A percentile compares a stretch with the other conserved stretches of the same genome.
These are phyloP conservation scores for Penaeus indicus DNA, from an alignment of 1,140 invertebrate genomes.

Conservation along the genomic window DNA sequence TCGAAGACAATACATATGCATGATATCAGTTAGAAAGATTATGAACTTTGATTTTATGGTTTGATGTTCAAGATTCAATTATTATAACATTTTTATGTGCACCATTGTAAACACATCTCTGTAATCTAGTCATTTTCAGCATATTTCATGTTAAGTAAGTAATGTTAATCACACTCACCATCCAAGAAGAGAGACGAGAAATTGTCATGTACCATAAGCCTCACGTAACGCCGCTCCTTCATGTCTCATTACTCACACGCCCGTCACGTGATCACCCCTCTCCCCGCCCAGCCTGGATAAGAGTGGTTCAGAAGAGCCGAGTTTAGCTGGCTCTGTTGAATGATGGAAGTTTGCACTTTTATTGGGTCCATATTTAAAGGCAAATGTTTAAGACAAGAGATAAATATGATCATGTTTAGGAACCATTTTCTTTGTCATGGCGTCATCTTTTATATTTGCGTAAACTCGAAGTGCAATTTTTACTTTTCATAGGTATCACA, in stretches of 20 bases:
- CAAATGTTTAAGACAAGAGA: background rate
- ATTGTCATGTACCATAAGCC: slow-evolving; percentile 31
- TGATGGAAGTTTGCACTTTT: slow-evolving; percentile 43
- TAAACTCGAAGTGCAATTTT: too few species aligned
- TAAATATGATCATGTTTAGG: too few species aligned
- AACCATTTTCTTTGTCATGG: too few species aligned
- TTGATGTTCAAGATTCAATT: slow-evolving; percentile 56
- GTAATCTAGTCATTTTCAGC: slow-evolving; percentile 31
- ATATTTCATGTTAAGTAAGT: slow-evolving; percentile 36
- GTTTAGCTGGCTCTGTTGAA: slow-evolving; percentile 29
- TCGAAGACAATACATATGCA: slow-evolving; percentile 44
- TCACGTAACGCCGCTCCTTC: slow-evolving; percentile 16
- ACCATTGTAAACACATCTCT: slow-evolving; percentile 41
- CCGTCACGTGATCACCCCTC: background rate
- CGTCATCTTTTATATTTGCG: too few species aligned
- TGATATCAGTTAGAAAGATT: slow-evolving; percentile 34
- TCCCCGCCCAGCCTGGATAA: slow-evolving; percentile 23
- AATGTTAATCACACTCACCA: slow-evolving; percentile 29
- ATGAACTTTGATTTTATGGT: slow-evolving; percentile 43
- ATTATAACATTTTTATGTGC: slow-evolving; percentile 39
- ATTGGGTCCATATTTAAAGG: slow-evolving; percentile 45
- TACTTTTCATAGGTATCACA: too few species aligned
- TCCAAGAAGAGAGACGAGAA: slow-evolving; percentile 27
- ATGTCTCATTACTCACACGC: slow-evolving; percentile 24
- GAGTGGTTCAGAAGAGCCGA: slow-evolving; percentile 4